Conservation (phyloP, 2,888 invertebrate species). For the Lepidochitona cinerea region DNA sequence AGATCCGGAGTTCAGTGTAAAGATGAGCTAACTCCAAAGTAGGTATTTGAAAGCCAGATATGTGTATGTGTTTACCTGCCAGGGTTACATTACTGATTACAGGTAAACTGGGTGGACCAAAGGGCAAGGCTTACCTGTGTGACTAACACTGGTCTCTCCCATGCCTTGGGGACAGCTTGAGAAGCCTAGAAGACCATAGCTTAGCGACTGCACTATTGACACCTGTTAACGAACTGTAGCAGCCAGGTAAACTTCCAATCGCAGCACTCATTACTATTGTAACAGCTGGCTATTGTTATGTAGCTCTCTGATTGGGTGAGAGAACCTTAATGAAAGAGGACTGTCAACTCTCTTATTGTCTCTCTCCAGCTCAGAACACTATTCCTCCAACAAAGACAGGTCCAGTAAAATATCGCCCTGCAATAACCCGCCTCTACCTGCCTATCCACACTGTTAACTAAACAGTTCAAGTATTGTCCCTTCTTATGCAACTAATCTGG, state of each 20-base stretch:
- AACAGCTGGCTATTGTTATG: neutral
- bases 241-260: neutral
- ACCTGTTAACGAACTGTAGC: constrained; percentile 1
- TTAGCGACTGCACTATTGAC: neutral
- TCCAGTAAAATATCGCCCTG: neutral
- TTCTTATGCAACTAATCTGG: neutral
- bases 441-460: neutral
- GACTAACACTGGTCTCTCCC: neutral
- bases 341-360: neutral
- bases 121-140: too few species aligned
- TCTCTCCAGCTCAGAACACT: neutral
- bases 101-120: neutral
- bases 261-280: constrained; percentile 1
- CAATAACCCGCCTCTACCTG: neutral
- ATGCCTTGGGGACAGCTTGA: neutral
- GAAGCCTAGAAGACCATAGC: too few species aligned
- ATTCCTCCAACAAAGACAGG: neutral
- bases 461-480: neutral
- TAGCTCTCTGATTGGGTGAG: neutral
- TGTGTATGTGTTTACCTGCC: too few species aligned
- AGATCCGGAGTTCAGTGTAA: too few species aligned
- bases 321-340: neutral
- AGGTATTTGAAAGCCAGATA: too few species aligned
- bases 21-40: too few species aligned
- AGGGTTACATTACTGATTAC: neutral